Evolutionary conservation across 2,797 vertebrate species (phyloP), one percentile per base, ranked within the genome.

Genomic region (Myotis planiceps): DNA sequence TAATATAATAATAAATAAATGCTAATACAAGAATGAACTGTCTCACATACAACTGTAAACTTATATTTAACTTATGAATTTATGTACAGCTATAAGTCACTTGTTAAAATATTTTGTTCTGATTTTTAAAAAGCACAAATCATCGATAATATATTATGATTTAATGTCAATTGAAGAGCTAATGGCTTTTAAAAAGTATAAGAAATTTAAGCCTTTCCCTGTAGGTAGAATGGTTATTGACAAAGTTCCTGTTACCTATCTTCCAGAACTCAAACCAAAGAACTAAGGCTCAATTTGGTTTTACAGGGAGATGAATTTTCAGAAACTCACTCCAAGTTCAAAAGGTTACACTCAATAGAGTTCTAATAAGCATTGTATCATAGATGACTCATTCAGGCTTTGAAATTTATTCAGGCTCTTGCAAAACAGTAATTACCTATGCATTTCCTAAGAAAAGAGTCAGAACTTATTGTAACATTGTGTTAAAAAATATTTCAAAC

Each of bases 371-470:
- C 72, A 37, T 7, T n/a, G n/a, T 37, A 39, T 58, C 89, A 2
- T 72, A 47, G 74, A 51, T 93, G 92, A 96, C 53, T 93, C 91
- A 92, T n/a, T 49, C 37, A 15, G 19, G n/a, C 94, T 97, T 94
- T 90, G n/a, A 92, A 79, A 82, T 88, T 74, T 84, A 75, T 88
- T 96, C 68, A 92, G 6, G 7, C 18, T 94, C 81, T 93, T 92
- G 12, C 2, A 92, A 96, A 94, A 84, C 10, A 69, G 78, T 87
- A 91, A 94, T 96, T 96, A 78, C 42, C 7, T 69, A 32, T 27
- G 10, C 7, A 65, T 86, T 86, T 72, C 58, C 27, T 82, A 78
- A 84, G 65, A 32, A 79, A 92, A 89, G 74, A 29, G 21, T 29
- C 32, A 82, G 58, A 42, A 45, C 32, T 75, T 88, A 39, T 32